A percentile compares a stretch with the other conserved stretches of the same genome.
phyloP scores from a whole-genome alignment of 2,888 invertebrate genomes.

The Hyposoter didymator region DNA sequence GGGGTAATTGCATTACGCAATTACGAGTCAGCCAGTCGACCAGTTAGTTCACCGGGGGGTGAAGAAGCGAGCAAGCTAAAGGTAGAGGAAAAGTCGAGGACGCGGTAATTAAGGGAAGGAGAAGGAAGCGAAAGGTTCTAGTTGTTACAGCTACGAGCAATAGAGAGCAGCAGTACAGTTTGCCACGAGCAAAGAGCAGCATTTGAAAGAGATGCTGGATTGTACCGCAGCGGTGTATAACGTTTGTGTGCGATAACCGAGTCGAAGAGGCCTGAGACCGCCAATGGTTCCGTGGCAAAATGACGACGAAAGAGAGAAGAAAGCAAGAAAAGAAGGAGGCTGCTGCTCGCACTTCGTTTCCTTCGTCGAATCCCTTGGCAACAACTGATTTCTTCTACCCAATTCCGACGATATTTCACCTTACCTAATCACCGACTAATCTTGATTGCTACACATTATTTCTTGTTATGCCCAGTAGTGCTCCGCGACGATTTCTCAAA shows the following conservation, averaged over 20 bases:
- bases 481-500: background rate
- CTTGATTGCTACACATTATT: slow-evolving; percentile 39
- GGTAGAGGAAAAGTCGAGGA: slow-evolving; percentile 54
- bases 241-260: slow-evolving; percentile 13
- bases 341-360: background rate
- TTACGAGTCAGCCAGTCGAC: slow-evolving; percentile 58
- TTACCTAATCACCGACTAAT: slow-evolving; percentile 37
- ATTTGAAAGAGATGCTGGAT: slow-evolving; percentile 37
- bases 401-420: slow-evolving; percentile 13
- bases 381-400: slow-evolving; percentile 12
- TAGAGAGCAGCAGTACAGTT: slow-evolving; percentile 29
- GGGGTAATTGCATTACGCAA: slow-evolving; percentile 63
- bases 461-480: slow-evolving; percentile 11
- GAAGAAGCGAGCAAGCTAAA: slow-evolving; percentile 20
- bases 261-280: background rate
- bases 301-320: slow-evolving; percentile 6
- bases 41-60: slow-evolving; percentile 46
- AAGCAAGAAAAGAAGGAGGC: background rate
- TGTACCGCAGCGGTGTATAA: background rate
- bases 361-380: background rate
- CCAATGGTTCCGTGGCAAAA: slow-evolving; percentile 6
- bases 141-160: slow-evolving; percentile 44
- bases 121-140: slow-evolving; percentile 5
- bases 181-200: slow-evolving; percentile 13
- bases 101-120: slow-evolving; percentile 58